A percentile compares a stretch with the other conserved stretches of the same genome.
Conservation (phyloP, 2,113 vertebrate species). For the Tor tambroides region DNA sequence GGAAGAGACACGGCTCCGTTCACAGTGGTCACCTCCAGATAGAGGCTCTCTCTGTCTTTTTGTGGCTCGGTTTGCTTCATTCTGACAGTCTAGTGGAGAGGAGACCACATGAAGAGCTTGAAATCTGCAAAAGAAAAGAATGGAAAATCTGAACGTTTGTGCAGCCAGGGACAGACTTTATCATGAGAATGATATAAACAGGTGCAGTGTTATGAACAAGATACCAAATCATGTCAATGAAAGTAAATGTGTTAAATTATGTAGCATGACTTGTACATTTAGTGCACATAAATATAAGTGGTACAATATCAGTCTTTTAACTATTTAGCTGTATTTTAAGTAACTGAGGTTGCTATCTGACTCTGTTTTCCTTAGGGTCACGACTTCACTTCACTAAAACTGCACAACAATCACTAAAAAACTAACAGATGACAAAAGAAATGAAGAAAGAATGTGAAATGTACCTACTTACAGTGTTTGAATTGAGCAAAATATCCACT, state of each 20-base stretch:
- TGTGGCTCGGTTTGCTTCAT: constrained; percentile 77
- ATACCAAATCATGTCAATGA: not conserved
- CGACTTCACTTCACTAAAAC: not conserved
- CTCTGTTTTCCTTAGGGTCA: not conserved
- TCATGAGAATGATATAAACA: not conserved
- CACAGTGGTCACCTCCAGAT: constrained; percentile 77
- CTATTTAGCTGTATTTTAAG: not conserved
- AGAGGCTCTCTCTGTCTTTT: constrained; percentile 77
- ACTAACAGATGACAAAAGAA: not conserved
- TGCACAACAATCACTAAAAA: not conserved
- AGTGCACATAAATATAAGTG: not conserved
- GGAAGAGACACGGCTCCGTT: constrained; percentile 77
- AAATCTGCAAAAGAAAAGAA: constrained; percentile 2
- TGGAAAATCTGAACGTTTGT: not conserved
- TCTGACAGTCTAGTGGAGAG: constrained; percentile 7
- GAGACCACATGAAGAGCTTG: not conserved
- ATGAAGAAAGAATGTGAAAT: not conserved
- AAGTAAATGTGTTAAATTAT: not conserved
- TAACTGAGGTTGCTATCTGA: not conserved
- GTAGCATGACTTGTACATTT: not conserved
- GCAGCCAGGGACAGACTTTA: not conserved
- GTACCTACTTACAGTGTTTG: not conserved
- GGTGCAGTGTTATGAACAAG: not conserved
- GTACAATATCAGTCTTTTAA: not conserved
- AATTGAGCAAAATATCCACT: not conserved